These are phyloP conservation scores for Podarcis cretensis DNA, from an alignment of 2,113 vertebrate species.

Conservation along the genomic window DNA sequence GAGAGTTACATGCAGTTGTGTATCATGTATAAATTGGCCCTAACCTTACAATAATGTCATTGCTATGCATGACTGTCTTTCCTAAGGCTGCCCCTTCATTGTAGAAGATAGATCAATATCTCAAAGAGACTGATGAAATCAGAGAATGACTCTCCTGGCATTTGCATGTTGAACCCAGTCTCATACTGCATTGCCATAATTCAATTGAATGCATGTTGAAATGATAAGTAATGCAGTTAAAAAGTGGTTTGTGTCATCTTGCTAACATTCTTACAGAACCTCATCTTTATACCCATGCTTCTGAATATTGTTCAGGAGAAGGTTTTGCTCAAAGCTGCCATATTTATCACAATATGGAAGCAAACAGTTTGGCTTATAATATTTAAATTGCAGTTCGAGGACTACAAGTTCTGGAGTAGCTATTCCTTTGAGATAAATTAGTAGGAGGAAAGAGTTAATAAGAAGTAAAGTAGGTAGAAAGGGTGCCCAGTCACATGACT, in stretches of 20 bases:
- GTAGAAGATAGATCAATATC: slow-evolving; percentile 12
- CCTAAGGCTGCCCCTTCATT: background rate
- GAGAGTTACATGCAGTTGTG: background rate
- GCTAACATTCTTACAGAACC: slow-evolving; percentile 60
- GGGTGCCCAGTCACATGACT: background rate
- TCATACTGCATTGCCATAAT: slow-evolving; percentile 61
- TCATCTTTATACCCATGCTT: slow-evolving; percentile 39
- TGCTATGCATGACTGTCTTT: background rate
- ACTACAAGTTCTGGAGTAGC: slow-evolving; percentile 57
- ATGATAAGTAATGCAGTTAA: slow-evolving; percentile 57
- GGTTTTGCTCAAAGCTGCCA: slow-evolving; percentile 61
- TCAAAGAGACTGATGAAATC: slow-evolving; percentile 52
- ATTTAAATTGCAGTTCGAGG: slow-evolving; percentile 63
- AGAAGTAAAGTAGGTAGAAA: background rate
- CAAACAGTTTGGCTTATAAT: slow-evolving; percentile 43
- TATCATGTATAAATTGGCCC: background rate
- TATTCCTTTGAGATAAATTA: slow-evolving; percentile 68
- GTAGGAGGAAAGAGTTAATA: background rate
- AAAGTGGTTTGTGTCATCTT: slow-evolving; percentile 52
- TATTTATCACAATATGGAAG: slow-evolving; percentile 48
- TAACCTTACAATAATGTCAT: background rate
- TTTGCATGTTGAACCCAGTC: slow-evolving; percentile 61
- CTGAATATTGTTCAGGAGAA: slow-evolving; percentile 35
- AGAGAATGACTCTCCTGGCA: slow-evolving; percentile 53
- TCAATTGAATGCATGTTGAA: slow-evolving; percentile 46